These are phyloP conservation scores for Cynaeus angustus DNA, from an alignment of 2,888 invertebrate species.

Conservation along the genomic window DNA sequence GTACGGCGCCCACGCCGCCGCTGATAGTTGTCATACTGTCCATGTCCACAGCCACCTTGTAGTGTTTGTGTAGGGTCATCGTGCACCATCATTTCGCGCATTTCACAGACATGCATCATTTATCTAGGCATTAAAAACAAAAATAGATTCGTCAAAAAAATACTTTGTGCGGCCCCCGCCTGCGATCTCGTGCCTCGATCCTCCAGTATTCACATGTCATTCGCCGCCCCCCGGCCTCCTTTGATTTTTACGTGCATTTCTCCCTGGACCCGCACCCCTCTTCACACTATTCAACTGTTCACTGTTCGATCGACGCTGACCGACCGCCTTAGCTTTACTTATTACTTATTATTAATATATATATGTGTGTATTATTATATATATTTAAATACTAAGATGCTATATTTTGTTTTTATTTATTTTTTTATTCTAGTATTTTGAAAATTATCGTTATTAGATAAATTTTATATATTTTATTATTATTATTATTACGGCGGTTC, in stretches of 20 bases:
- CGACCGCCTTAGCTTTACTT: constrained; percentile 61
- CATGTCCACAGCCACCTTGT: constrained; percentile 50
- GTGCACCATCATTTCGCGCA: constrained; percentile 37
- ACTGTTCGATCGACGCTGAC: constrained; percentile 58
- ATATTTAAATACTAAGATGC: constrained; percentile 63
- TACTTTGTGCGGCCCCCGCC: constrained; percentile 66
- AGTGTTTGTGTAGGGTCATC: constrained; percentile 44
- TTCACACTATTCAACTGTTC: constrained; percentile 46
- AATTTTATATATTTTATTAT: constrained; percentile 70
- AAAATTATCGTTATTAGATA: constrained; percentile 71
- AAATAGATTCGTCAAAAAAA: constrained; percentile 33
- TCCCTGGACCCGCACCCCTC: constrained; percentile 55
- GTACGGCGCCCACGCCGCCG: constrained; percentile 55
- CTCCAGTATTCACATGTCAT: constrained; percentile 65
- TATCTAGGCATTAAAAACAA: constrained; percentile 10
- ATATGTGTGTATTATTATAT: constrained; percentile 63
- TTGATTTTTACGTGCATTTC: constrained; percentile 47
- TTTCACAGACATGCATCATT: constrained; percentile 1
- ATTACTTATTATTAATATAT: constrained; percentile 62
- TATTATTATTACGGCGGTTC: constrained; percentile 57
- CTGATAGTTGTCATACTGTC: constrained; percentile 56
- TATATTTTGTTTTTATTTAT: constrained; percentile 72
- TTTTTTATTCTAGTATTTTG: constrained; percentile 70
- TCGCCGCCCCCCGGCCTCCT: constrained; percentile 41
- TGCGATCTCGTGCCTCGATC: constrained; percentile 65